Evolutionary conservation across 2,113 vertebrate genomes (phyloP).

Genomic region (Poeciliopsis turrubarensis): DNA sequence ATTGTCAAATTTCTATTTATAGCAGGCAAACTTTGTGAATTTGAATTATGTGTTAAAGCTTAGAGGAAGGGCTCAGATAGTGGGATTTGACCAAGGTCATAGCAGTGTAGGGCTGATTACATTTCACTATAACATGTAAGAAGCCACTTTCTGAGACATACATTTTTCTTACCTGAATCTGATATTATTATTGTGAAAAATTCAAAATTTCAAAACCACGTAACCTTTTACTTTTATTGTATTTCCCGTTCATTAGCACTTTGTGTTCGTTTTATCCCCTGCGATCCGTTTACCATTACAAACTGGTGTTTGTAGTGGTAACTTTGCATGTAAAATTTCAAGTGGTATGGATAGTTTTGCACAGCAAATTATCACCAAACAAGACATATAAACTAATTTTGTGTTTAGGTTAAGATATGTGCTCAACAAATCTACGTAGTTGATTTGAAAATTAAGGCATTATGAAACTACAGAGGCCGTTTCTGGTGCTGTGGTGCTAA

Average conservation of each 20-base stretch:
- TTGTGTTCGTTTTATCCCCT: background rate
- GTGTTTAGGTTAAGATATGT: too few relatives aligned
- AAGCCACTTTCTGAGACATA: background rate
- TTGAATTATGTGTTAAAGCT: background rate
- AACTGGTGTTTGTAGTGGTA: background rate
- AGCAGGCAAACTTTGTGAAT: background rate
- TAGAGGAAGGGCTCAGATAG: background rate
- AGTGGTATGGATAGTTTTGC: background rate
- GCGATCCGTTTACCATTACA: background rate
- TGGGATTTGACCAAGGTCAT: background rate
- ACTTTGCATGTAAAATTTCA: background rate
- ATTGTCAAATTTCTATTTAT: background rate
- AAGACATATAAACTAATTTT: background rate
- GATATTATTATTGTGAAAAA: background rate
- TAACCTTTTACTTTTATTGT: background rate
- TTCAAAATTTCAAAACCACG: background rate
- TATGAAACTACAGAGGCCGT: too few relatives aligned
- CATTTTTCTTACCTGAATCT: too few relatives aligned
- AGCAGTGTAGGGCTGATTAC: background rate
- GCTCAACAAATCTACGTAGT: too few relatives aligned
- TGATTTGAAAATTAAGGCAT: too few relatives aligned
- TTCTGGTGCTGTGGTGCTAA: too few relatives aligned
- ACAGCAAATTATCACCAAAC: background rate
- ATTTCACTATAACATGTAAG: background rate
- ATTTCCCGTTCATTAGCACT: background rate